Evolutionary conservation across 2,888 invertebrate genomes (phyloP).

Genomic region (Trissolcus japonicus): DNA sequence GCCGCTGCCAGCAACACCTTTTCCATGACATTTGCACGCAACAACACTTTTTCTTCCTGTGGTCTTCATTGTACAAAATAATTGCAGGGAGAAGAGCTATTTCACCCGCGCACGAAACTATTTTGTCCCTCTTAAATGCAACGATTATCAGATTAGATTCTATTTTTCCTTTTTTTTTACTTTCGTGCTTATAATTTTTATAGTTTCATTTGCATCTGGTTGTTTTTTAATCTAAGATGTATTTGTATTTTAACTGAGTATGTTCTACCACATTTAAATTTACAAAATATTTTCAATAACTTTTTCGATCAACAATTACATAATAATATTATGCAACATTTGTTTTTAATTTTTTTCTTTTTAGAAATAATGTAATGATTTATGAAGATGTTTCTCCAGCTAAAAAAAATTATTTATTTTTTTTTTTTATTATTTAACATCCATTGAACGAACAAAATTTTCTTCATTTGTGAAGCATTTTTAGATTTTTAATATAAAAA

Average conservation of each 20-base stretch:
- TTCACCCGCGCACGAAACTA: conserved; percentile 27
- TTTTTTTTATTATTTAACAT: no score
- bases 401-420: no score
- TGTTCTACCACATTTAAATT: no score
- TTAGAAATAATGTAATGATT: not conserved
- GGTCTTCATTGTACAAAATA: conserved; percentile 46
- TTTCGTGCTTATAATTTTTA: conserved; percentile 8
- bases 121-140: conserved; percentile 35
- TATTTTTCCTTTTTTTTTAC: not conserved
- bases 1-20: conserved; percentile 25
- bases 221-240: not conserved
- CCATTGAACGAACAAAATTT: no score
- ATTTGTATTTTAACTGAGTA: no score
- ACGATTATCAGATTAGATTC: conserved; percentile 35
- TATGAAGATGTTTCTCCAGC: no score
- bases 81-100: conserved; percentile 40
- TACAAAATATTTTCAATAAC: no score
- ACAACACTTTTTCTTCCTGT: conserved; percentile 41
- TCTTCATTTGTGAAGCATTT: no score
- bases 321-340: not conserved
- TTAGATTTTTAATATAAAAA: no score
- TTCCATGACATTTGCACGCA: conserved; percentile 43
- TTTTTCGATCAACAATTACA: not conserved
- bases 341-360: not conserved
- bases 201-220: conserved; percentile 28